Evolutionary conservation across 2,888 invertebrate genomes (phyloP).

Genomic region (Phaonia tiefii): DNA sequence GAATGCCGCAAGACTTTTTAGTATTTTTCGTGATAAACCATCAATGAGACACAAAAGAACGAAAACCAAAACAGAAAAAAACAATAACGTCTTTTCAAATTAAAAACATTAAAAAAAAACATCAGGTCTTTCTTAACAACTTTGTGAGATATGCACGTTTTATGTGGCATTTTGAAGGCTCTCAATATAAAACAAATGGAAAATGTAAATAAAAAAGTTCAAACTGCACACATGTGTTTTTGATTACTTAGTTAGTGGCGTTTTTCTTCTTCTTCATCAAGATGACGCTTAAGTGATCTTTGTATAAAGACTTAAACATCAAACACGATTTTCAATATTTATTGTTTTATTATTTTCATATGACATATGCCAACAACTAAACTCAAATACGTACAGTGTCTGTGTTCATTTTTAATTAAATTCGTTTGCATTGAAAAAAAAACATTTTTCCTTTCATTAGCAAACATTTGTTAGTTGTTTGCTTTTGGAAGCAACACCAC

Average conservation of each 20-base stretch:
- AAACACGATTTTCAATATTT: constrained; percentile 26
- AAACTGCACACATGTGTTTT: not conserved
- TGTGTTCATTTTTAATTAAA: too few species aligned
- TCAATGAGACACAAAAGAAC: not conserved
- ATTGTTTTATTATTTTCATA: constrained; percentile 31
- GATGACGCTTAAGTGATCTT: too few species aligned
- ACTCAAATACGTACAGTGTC: too few species aligned
- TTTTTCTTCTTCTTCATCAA: not conserved
- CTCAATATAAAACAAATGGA: too few species aligned
- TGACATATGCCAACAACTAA: constrained; percentile 13
- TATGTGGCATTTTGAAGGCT: not conserved
- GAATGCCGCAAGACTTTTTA: not conserved
- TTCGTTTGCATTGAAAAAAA: too few species aligned
- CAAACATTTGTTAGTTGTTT: too few species aligned
- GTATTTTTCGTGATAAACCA: constrained; percentile 18
- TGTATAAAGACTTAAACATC: constrained; percentile 14
- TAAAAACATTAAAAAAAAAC: constrained; percentile 7
- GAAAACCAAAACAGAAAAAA: not conserved
- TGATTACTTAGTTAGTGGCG: not conserved
- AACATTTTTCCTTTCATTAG: too few species aligned
- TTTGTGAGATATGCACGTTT: constrained; percentile 27
- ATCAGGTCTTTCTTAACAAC: constrained; percentile 17
- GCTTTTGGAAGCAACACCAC: too few species aligned
- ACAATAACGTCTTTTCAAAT: not conserved
- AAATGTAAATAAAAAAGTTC: too few species aligned